A percentile compares a stretch with the other conserved stretches of the same genome.
These are phyloP conservation scores for Xiphorhynchus erythropygius DNA, from an alignment of 2,797 vertebrate species.

Conservation along the genomic window DNA sequence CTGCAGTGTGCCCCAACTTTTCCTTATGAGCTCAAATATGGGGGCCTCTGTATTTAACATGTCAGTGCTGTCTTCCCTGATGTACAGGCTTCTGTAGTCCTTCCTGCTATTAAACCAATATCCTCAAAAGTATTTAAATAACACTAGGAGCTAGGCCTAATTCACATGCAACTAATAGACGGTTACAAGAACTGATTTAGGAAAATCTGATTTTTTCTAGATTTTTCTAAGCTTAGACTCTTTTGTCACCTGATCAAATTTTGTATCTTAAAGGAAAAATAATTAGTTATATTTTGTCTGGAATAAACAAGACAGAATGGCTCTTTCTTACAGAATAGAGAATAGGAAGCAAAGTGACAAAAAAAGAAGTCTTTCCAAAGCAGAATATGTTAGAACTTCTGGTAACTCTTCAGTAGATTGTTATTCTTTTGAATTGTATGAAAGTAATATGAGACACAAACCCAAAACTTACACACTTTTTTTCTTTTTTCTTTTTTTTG, in stretches of 20 bases:
- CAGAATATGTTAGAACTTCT: not conserved
- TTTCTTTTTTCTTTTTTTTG: not conserved
- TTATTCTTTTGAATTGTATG: not conserved
- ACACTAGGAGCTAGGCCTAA: not conserved
- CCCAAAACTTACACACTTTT: not conserved
- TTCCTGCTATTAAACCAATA: not conserved
- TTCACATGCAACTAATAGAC: not conserved
- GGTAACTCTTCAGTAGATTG: not conserved
- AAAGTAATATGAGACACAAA: not conserved
- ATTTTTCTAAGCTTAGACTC: not conserved
- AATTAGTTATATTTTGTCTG: not conserved
- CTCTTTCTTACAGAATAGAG: not conserved
- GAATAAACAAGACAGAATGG: not conserved
- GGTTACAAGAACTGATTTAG: not conserved
- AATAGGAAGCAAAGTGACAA: not conserved
- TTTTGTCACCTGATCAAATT: not conserved
- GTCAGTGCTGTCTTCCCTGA: not conserved
- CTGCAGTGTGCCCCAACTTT: not conserved
- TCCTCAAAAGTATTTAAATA: not conserved
- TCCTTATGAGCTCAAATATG: not conserved
- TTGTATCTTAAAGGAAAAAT: not conserved
- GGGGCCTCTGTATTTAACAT: not conserved
- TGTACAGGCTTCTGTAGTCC: not conserved
- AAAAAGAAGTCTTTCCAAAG: not conserved
- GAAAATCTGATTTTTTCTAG: not conserved